Evolutionary conservation across 2,113 vertebrate genomes (phyloP).

Genomic region (Glaucidium brasilianum): DNA sequence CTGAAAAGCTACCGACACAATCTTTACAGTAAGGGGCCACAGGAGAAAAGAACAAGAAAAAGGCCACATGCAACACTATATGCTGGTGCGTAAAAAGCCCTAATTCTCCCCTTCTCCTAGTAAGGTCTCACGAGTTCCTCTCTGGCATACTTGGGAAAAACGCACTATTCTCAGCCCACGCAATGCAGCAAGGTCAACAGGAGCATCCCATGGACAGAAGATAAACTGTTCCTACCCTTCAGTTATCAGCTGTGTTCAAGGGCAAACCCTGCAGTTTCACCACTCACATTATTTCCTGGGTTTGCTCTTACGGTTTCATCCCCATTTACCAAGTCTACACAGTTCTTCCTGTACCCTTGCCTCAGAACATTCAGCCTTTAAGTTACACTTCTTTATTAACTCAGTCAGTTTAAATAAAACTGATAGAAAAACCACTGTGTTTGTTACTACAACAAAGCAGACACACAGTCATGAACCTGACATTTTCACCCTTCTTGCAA

Average conservation of each 20-base stretch:
- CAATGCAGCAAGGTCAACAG: neutral
- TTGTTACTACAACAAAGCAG: neutral
- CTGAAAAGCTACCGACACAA: neutral
- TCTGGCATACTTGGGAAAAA: neutral
- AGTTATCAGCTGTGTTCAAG: neutral
- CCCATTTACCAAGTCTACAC: neutral
- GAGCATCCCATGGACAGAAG: neutral
- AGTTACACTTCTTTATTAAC: neutral
- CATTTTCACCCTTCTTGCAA: neutral
- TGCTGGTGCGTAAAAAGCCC: neutral
- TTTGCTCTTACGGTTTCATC: neutral
- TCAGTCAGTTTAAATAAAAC: neutral
- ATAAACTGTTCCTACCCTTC: neutral
- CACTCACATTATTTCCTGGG: neutral
- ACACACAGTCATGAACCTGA: neutral
- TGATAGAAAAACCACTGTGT: neutral
- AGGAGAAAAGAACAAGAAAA: neutral
- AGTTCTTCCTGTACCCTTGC: neutral
- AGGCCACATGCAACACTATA: neutral
- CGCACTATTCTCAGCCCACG: neutral
- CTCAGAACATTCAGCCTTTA: neutral
- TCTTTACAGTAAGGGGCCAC: neutral
- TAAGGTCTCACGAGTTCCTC: neutral
- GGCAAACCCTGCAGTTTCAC: neutral
- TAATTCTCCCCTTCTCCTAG: neutral